phyloP scores from a whole-genome alignment of 2,797 vertebrate species.

The Poecilia picta region DNA sequence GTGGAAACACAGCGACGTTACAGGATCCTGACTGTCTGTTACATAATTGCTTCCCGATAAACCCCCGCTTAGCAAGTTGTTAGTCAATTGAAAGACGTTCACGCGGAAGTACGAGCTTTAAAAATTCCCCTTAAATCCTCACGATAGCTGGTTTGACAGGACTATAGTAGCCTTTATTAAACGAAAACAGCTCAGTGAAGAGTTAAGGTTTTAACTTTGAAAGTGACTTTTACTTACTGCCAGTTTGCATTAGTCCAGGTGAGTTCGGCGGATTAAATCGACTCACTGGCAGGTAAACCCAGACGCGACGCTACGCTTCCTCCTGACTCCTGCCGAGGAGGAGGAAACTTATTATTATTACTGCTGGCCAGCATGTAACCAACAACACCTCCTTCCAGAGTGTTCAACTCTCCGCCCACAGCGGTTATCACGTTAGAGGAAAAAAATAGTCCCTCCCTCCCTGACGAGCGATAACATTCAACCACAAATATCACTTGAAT shows the following conservation, averaged over 20 bases:
- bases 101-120: not conserved
- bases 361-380: slow-evolving; percentile 34
- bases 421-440: not conserved
- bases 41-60: not conserved
- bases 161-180: not conserved
- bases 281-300: not conserved
- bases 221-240: slow-evolving; percentile 18
- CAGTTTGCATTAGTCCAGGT: not conserved
- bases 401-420: slow-evolving; percentile 24
- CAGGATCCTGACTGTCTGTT: not conserved
- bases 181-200: not conserved
- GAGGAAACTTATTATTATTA: slow-evolving; percentile 7
- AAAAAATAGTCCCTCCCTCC: not conserved
- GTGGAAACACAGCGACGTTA: not conserved
- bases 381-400: slow-evolving; percentile 40
- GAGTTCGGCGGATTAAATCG: not conserved
- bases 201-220: not conserved
- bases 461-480: not conserved
- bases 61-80: not conserved
- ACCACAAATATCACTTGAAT: not conserved
- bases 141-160: not conserved
- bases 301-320: not conserved
- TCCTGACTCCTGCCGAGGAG: rapidly evolving
- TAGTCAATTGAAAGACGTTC: not conserved
- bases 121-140: not conserved